A percentile compares a stretch with the other conserved stretches of the same genome.
Conservation (phyloP, 2,113 vertebrate species). For the Chaetodon auriga region DNA sequence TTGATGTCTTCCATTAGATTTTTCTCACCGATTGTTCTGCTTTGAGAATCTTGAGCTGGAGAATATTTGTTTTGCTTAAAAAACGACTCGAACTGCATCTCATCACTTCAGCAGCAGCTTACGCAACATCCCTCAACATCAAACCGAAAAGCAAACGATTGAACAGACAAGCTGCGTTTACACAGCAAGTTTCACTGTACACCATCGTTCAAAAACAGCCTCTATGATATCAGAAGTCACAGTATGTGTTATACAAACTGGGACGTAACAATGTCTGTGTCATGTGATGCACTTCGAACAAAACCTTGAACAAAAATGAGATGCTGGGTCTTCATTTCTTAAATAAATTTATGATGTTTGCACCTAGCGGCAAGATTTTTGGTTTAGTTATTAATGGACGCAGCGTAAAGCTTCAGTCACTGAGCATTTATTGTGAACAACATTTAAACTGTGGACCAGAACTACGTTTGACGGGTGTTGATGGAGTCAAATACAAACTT, state of each 20-base stretch:
- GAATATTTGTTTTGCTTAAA: background rate
- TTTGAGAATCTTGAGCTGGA: background rate
- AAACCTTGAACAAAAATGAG: no score
- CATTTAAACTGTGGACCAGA: background rate
- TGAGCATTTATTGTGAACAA: background rate
- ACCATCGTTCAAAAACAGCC: no score
- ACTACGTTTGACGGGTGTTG: background rate
- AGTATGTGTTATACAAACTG: no score
- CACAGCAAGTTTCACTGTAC: no score
- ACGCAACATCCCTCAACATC: background rate
- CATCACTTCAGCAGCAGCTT: background rate
- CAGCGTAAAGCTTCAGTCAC: background rate
- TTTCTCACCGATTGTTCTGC: background rate
- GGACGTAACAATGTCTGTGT: no score
- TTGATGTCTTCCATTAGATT: no score
- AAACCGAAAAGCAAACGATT: background rate
- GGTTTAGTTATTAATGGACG: background rate
- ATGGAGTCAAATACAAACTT: background rate
- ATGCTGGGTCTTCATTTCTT: background rate
- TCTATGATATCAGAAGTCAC: no score
- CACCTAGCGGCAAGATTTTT: background rate
- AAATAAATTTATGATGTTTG: no score
- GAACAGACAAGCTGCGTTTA: no score
- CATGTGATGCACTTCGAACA: no score
- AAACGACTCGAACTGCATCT: background rate